Percentiles rank a stretch among this genome's conserved stretches.
Evolutionary conservation across 2,113 vertebrate genomes (phyloP).

Genomic region (Cairina moschata): DNA sequence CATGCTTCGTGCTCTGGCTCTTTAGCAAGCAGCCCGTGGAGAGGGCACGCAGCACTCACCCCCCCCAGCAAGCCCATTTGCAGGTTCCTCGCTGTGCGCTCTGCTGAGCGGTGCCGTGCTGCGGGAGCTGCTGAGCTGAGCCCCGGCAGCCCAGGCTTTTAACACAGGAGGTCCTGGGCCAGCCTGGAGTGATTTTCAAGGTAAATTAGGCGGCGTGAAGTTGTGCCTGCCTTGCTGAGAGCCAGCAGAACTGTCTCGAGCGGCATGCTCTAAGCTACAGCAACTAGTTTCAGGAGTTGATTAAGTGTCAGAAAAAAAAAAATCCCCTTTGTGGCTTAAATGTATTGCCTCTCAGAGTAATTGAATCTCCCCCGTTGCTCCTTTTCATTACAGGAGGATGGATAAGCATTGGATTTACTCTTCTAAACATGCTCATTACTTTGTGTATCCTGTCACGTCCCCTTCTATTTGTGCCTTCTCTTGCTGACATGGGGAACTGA

Average conservation of each 20-base stretch:
- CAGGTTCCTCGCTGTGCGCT: neutral
- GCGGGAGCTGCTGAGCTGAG: neutral
- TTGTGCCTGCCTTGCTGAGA: neutral
- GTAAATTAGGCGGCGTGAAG: fast-evolving
- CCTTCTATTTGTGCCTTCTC: neutral
- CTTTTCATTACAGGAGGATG: slow-evolving; percentile 1
- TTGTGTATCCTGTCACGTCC: neutral
- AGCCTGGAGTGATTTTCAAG: neutral
- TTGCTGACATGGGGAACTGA: neutral
- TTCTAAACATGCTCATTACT: neutral
- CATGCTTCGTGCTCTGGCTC: neutral
- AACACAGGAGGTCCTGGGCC: neutral
- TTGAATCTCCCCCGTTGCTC: neutral
- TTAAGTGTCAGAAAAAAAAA: neutral
- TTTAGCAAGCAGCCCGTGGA: fast-evolving
- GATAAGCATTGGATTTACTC: neutral
- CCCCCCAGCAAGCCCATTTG: fast-evolving
- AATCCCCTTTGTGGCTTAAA: neutral
- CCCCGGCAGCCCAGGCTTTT: neutral
- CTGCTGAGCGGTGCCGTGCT: neutral
- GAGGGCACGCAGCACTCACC: fast-evolving
- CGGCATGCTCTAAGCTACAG: neutral
- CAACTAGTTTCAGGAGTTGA: neutral
- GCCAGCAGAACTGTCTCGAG: neutral
- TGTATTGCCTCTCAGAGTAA: neutral